These are phyloP conservation scores for Carduelis carduelis DNA, from an alignment of 2,797 vertebrate genomes.

Conservation along the genomic window DNA sequence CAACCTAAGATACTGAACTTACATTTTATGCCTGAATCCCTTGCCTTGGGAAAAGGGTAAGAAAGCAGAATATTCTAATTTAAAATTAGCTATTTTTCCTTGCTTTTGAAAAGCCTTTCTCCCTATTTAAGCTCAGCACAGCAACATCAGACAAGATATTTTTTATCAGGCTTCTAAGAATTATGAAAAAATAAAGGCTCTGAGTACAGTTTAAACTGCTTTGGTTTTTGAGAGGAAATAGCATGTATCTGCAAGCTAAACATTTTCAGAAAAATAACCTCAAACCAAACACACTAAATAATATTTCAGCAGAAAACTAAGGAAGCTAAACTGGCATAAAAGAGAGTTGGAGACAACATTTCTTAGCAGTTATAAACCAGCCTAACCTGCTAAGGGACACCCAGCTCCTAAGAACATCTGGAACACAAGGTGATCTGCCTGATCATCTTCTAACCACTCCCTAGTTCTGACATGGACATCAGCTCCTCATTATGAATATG, in stretches of 20 bases:
- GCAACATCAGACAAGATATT: background rate
- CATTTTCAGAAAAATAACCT: background rate
- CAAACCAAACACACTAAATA: background rate
- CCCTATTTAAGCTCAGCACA: background rate
- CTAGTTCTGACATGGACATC: background rate
- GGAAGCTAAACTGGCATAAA: background rate
- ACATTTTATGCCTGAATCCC: background rate
- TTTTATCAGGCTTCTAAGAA: rapidly evolving
- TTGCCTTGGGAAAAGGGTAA: background rate
- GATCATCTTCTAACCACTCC: background rate
- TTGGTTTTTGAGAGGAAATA: background rate
- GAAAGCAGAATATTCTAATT: background rate
- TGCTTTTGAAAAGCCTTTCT: background rate
- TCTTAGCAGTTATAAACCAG: background rate
- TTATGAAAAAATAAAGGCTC: background rate
- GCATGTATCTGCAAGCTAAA: background rate
- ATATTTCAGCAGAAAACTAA: background rate
- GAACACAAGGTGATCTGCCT: background rate
- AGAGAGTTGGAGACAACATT: background rate
- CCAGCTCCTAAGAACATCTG: background rate
- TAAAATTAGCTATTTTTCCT: background rate
- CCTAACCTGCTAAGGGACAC: background rate
- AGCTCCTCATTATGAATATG: background rate
- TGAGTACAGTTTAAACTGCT: background rate
- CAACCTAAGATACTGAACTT: background rate